These are phyloP conservation scores for Lasioglossum pauxillum DNA, from an alignment of 2,888 invertebrate species.

Conservation along the genomic window DNA sequence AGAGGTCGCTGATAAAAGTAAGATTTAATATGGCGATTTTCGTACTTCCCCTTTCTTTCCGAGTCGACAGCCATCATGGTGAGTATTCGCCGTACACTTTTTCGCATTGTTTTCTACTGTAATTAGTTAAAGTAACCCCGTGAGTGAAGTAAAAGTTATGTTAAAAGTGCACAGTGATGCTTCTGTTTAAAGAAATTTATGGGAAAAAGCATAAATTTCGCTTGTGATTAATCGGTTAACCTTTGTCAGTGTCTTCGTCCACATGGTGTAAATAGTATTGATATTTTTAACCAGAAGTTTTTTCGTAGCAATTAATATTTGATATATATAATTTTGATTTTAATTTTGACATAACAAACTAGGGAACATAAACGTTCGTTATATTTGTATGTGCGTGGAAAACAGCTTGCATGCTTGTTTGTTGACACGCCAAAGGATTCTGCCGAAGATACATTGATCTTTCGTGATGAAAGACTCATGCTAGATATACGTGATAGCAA, in stretches of 20 bases:
- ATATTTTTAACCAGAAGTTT: neutral
- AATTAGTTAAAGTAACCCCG: neutral
- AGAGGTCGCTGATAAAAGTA: slow-evolving; percentile 33
- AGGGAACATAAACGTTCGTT: neutral
- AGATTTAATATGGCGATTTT: slow-evolving; percentile 28
- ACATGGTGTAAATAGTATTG: slow-evolving; percentile 46
- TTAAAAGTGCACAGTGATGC: neutral
- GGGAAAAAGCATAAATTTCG: neutral
- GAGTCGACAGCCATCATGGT: slow-evolving; percentile 83
- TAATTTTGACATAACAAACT: neutral
- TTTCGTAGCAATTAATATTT: neutral
- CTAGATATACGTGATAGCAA: slow-evolving; percentile 76
- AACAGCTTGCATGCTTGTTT: slow-evolving; percentile 27
- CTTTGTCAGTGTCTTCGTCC: slow-evolving; percentile 38
- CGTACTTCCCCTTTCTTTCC: slow-evolving; percentile 80
- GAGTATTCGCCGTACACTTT: slow-evolving; percentile 69
- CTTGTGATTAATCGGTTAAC: slow-evolving; percentile 22
- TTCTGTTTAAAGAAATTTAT: slow-evolving; percentile 3
- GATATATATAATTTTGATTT: neutral
- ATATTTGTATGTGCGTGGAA: neutral
- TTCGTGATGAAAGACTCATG: slow-evolving; percentile 47
- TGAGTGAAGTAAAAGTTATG: slow-evolving; percentile 11
- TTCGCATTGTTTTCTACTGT: neutral
- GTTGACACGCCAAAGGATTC: slow-evolving; percentile 26
- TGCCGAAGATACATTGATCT: neutral